Base-by-base conservation (phyloP, 1,140 invertebrate species). In the Drosophila subpulchrella region DNA sequence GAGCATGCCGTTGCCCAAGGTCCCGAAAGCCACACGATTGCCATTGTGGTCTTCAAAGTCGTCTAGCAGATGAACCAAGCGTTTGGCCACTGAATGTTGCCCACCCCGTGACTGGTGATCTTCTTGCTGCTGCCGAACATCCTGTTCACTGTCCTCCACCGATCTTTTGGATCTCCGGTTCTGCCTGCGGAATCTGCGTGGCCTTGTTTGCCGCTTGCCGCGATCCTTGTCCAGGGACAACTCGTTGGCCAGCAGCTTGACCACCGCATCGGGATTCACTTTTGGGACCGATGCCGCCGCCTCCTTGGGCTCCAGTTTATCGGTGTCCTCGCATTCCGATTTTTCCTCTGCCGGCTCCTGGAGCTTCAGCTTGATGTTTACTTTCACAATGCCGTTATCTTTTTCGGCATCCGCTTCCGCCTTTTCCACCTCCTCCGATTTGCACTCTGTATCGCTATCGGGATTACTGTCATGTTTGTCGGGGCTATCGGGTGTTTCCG, bases 31-130 rank as follows among this genome's bases (percentile, higher is more conserved):
- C 11, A 58, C 41, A 3, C 60, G 75, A 58, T 88, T 88, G 8
- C 83, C 83, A 71, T 89, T 88, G 32, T 88, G 83, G 61, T 88
- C 83, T 20, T 79, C 84, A 0, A 80, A 71, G 3, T 73, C 76
- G 15, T 83, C 83, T 3, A 88, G 4, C 6, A 50, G 54, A 6
- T 24, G 51, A 10, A 24, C 38, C 10, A 15, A 50, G 5, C 44
- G 30, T n/a, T 71, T 75, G 7, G 36, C 8, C n/a, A 36, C 10
- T 2, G 13, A 17, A 17, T 42, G 42, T 11, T 15, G 15, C 6
- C 47, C 57, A 7, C 53, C 57, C 6, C 30, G 15, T n/a, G 15
- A 36, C 7, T 41, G 15, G 13, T 32, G 20, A 2, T 51, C 42
- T 30, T 15, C 17, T 11, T 44, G 32, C 1, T 13, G 12, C 7